Evolutionary conservation across 92 coral and sea anemone species (phyloP).

Genomic region (Pocillopora meandrina): DNA sequence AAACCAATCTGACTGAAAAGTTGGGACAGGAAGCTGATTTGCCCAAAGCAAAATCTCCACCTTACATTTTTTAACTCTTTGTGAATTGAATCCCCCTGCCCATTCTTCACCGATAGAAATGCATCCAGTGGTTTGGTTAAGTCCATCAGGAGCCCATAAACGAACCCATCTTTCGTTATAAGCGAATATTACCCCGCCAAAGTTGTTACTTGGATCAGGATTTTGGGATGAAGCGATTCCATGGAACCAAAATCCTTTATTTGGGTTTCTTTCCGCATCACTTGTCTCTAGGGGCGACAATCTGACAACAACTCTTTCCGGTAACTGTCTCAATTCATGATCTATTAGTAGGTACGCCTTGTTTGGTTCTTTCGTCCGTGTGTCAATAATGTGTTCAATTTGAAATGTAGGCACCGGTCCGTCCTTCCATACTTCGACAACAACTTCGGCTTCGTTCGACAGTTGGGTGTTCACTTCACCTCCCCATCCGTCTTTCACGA

Average conservation of each 20-base stretch:
- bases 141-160: constrained; percentile 81
- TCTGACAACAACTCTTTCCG: constrained; percentile 82
- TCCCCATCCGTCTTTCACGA: constrained; percentile 94
- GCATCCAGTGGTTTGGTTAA: constrained; percentile 72
- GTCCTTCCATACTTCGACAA: constrained; percentile 86
- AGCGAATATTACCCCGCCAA: constrained; percentile 96
- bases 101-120: constrained; percentile 80
- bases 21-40: constrained; percentile 74
- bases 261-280: constrained; percentile 49
- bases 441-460: constrained; percentile 71
- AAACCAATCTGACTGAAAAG: constrained; percentile 76
- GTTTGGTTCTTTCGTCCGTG: constrained; percentile 33
- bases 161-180: constrained; percentile 79
- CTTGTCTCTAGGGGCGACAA: constrained; percentile 60
- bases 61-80: constrained; percentile 70
- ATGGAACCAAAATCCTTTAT: constrained; percentile 90
- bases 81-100: constrained; percentile 68
- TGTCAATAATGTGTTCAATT: constrained; percentile 69
- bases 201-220: constrained; percentile 60
- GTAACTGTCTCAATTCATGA: constrained; percentile 81
- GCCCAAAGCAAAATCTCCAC: constrained; percentile 84
- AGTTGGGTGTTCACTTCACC: constrained; percentile 60
- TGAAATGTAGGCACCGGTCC: constrained; percentile 93
- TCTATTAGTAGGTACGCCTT: constrained; percentile 51
- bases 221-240: constrained; percentile 87